Evolutionary conservation across 64 coral and sea anemone species (phyloP), one percentile per base, ranked within the genome.

Genomic region (Anthopleura sola): DNA sequence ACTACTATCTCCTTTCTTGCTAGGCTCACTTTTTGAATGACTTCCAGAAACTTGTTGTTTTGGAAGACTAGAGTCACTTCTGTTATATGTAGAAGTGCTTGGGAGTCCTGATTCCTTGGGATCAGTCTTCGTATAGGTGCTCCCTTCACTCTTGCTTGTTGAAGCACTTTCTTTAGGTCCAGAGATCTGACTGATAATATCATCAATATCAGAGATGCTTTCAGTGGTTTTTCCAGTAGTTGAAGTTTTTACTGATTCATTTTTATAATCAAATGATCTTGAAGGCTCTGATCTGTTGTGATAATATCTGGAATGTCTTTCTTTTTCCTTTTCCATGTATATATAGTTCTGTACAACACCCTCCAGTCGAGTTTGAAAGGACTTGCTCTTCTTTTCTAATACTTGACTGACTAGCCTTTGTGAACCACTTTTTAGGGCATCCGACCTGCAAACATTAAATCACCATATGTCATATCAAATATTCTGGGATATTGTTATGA

Each of bases 331-430:
- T 36, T 97, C 87, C 55, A 56, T 91, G 78, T 92, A 97, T 14
- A 97, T 85, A 49, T 92, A 97, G 79, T 93, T 97, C 60, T 97
- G 94, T 26, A 97, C 94, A 34, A 97, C 90, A 75, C 94, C 94
- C 76, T 99, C 97, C 36, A 99, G 88, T 29, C 93, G 69, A 20
- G 90, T 95, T 44, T 99, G 93, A 34, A 99, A 99, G 31, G 83
- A 80, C 77, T 92, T 92, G 39, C 90, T 74, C 68, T 92, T 99
- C 53, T 90, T 91, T 29, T 92, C 97, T 51, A 99, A 76, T 21
- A 89, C 91, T 90, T 99, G 90, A 37, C 85, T 84, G 56, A 99
- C 86, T 55, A 99, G 87, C 49, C 93, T 85, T 32, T 99, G 90
- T 9, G 93, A 90, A 10, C 97, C 97, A 81, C 90, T 84, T 36